Conservation (phyloP, 2,888 invertebrate genomes). For the Diaprepes abbreviatus region DNA sequence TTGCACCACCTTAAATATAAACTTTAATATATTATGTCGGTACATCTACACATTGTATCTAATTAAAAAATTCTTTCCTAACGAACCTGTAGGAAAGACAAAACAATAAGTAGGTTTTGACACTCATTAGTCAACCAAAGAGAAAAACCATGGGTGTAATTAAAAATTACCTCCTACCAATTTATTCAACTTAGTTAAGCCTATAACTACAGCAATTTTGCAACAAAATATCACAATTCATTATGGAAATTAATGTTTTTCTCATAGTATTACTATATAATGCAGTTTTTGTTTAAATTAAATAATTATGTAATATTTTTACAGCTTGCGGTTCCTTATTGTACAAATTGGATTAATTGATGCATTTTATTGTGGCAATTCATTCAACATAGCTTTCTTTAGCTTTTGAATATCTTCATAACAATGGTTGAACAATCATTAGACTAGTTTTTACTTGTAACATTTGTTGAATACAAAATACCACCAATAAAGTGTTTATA, state of each 20-base stretch:
- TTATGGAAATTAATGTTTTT: slow-evolving; percentile 11
- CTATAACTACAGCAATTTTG: background rate
- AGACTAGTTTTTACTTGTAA: no score
- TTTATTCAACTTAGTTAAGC: slow-evolving; percentile 1
- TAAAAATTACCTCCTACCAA: slow-evolving; percentile 17
- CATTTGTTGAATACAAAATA: no score
- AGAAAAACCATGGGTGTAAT: background rate
- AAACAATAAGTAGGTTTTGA: slow-evolving; percentile 29
- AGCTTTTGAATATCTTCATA: no score
- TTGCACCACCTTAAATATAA: no score
- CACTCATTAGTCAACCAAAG: slow-evolving; percentile 15
- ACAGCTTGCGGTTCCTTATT: background rate
- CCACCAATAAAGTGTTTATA: no score
- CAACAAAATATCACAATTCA: slow-evolving; percentile 11
- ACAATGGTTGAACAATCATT: no score
- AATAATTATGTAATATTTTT: background rate
- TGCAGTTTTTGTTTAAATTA: slow-evolving; percentile 15
- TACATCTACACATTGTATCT: background rate
- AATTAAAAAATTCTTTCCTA: slow-evolving; percentile 14
- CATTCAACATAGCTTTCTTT: no score
- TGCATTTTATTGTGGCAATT: no score
- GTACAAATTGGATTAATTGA: no score
- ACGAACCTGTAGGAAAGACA: slow-evolving; percentile 18
- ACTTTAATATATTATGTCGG: no score
- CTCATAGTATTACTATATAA: slow-evolving; percentile 1